Evolutionary conservation across 2,888 invertebrate genomes (phyloP).

Genomic region (Anodontia alba): DNA sequence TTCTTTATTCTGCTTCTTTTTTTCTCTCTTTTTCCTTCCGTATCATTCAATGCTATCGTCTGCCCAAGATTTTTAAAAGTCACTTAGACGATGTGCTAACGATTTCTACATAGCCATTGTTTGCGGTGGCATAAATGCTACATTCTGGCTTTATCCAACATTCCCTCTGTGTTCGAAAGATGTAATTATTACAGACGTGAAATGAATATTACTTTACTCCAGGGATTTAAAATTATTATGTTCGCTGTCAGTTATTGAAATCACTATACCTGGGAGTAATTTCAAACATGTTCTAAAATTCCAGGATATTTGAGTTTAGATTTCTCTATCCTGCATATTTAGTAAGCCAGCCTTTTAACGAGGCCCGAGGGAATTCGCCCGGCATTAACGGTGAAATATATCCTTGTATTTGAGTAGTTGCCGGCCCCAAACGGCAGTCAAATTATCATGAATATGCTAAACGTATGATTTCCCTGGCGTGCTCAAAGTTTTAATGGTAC

Average conservation of each 20-base stretch:
- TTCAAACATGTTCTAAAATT: conserved; percentile 16
- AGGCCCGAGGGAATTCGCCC: neutral
- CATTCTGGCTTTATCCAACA: neutral
- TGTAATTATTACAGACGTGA: conserved; percentile 11
- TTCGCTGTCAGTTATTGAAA: conserved; percentile 6
- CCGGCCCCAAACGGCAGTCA: conserved; percentile 16
- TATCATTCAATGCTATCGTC: neutral
- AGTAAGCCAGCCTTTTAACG: conserved; percentile 18
- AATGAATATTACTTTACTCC: neutral
- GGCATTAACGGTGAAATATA: conserved; percentile 19
- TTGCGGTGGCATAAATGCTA: neutral
- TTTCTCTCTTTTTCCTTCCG: too few species aligned
- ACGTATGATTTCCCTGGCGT: conserved; percentile 67
- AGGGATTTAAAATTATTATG: neutral
- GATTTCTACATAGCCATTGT: neutral
- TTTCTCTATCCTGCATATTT: conserved; percentile 19
- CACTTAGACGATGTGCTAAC: neutral
- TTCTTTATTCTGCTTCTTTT: too few species aligned
- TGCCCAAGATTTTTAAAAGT: neutral
- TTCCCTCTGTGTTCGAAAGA: too few species aligned
- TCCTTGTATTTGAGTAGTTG: conserved; percentile 13
- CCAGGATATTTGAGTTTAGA: neutral
- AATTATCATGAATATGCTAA: conserved; percentile 61
- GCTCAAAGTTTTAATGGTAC: conserved; percentile 59
- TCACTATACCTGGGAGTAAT: conserved; percentile 16